Evolutionary conservation across 1,140 invertebrate genomes (phyloP).

Genomic region (Cotesia glomerata): DNA sequence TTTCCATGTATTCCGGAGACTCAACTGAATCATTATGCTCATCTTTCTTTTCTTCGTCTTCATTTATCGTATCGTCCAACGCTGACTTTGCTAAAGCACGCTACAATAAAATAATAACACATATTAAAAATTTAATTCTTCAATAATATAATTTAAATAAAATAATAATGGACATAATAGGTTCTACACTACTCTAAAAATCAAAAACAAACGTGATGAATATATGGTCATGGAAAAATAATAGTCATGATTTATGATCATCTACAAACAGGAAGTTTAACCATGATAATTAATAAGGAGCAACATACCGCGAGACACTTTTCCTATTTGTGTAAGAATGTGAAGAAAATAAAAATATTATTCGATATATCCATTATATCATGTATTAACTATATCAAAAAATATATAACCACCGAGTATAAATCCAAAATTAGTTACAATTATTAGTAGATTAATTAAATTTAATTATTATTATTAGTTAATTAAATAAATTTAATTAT

Average conservation of each 20-base stretch:
- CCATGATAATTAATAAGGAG: constrained; percentile 36
- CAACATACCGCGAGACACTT: constrained; percentile 58
- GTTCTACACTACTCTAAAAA: constrained; percentile 7
- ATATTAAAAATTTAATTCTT: neutral
- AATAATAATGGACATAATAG: neutral
- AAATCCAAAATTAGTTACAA: neutral
- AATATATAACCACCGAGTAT: neutral
- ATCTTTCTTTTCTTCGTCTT: no score
- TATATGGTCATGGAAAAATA: constrained; percentile 22
- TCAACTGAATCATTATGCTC: no score
- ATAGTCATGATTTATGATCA: neutral
- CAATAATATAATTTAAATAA: neutral
- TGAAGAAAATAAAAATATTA: constrained; percentile 14
- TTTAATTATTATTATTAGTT: no score
- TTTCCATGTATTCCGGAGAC: neutral
- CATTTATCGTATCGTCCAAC: constrained; percentile 21
- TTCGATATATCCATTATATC: neutral
- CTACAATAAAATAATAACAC: constrained; percentile 34
- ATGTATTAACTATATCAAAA: neutral
- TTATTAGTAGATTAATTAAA: no score
- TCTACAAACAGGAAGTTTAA: constrained; percentile 12
- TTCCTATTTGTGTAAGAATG: constrained; percentile 48
- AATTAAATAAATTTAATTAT: no score
- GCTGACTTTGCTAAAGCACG: constrained; percentile 46
- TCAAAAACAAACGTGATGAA: neutral